Evolutionary conservation across 2,888 invertebrate species (phyloP), one percentile per base, ranked within the genome.

Genomic region (Callyntrura sp.): DNA sequence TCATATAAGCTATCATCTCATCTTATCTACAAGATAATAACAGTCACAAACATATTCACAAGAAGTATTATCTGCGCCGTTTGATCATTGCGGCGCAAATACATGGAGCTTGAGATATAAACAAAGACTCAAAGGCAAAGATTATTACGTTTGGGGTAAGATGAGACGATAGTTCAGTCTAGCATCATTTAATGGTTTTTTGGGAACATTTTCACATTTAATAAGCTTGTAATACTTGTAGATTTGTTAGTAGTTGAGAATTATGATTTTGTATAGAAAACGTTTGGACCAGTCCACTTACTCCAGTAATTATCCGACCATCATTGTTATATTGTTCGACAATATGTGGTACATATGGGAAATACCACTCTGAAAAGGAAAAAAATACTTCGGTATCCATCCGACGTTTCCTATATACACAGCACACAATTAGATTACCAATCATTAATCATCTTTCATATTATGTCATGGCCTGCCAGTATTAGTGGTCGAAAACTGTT

Each of bases 391-490:
- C n/a, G 0, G n/a, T 35, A 35, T 45, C 43, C 17, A 43, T 73
- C 62, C 12, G 73, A 3, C 14, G 78, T 25, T 79, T 25, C 60
- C 8, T 11, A 25, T 83, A 83, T 8, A 28, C 25, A 83, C 35
- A 51, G 68, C 45, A 48, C n/a, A 25, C n/a, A 45, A 35, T 82
- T 23, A 48, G 55, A 12, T 60, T 43, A 1, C 78, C 25, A 78
- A 82, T 88, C 88, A 88, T 88, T 88, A 82, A 88, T 88, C 88
- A 88, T 88, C 62, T 57, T 70, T 81, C 73, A 82, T 70, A 9
- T 48, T 57, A 86, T 88, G 82, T 82, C 82, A 81, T 88, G 70
- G 2, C 35, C 35, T 35, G 35, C 35, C 35, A 35, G 4, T 57
- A 76, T 4, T n/a, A 20, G 43, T 65, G 78, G 48, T 85, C 48